Conservation (phyloP, 2,113 vertebrate species). For the Ctenomys sociabilis region DNA sequence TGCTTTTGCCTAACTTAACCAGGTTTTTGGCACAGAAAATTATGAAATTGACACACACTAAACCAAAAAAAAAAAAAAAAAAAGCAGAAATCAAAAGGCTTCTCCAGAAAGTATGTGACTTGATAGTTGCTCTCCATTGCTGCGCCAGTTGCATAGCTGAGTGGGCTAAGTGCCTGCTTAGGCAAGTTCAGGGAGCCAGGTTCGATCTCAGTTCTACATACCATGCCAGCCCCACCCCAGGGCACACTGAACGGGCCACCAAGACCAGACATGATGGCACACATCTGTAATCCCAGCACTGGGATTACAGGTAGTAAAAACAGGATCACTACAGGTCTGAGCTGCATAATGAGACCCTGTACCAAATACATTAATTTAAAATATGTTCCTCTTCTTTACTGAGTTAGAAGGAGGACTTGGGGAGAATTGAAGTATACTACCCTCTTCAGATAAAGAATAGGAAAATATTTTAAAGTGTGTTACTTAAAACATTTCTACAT, state of each 20-base stretch:
- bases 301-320: too few species aligned
- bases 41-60: neutral
- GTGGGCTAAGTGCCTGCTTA: too few species aligned
- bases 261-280: too few species aligned
- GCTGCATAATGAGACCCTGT: too few species aligned
- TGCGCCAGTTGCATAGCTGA: neutral
- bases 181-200: too few species aligned
- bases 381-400: neutral
- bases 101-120: neutral
- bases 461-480: neutral
- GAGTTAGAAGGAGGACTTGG: neutral
- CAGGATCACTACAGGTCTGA: too few species aligned
- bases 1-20: neutral
- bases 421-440: neutral
- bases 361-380: too few species aligned
- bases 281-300: too few species aligned
- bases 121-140: neutral
- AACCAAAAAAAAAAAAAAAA: too few species aligned
- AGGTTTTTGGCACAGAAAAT: slow-evolving; percentile 14
- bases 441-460: neutral
- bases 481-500: neutral
- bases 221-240: too few species aligned
- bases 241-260: too few species aligned
- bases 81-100: slow-evolving; percentile 8
- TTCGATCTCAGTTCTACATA: too few species aligned